Percentiles rank a stretch among this genome's conserved stretches.
These are phyloP conservation scores for Tadarida brasiliensis DNA, from an alignment of 2,797 vertebrate species.

Conservation along the genomic window DNA sequence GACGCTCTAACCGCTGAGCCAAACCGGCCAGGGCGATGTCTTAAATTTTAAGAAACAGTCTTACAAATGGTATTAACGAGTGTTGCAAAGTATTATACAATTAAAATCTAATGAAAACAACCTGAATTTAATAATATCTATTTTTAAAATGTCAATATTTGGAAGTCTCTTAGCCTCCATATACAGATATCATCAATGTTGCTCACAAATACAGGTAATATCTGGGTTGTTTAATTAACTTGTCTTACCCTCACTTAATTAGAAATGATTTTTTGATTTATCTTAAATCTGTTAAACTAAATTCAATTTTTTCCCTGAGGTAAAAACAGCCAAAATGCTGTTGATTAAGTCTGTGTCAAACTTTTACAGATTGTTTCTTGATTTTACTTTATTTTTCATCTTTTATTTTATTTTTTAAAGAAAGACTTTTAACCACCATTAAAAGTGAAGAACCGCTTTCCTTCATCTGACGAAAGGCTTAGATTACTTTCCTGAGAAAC, in stretches of 20 bases:
- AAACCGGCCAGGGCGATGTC: no score
- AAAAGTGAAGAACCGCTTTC: not conserved
- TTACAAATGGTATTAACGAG: not conserved
- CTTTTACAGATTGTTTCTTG: not conserved
- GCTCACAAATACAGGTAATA: not conserved
- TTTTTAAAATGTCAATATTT: conserved; percentile 16
- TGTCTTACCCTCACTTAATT: not conserved
- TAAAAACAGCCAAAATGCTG: not conserved
- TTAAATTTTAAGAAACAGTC: conserved; percentile 10
- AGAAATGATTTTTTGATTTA: not conserved
- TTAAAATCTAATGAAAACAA: conserved; percentile 14
- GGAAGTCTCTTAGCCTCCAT: not conserved
- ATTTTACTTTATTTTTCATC: not conserved
- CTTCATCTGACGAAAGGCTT: not conserved
- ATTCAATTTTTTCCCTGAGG: not conserved
- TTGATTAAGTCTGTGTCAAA: not conserved
- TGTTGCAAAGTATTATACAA: not conserved
- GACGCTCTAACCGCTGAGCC: no score
- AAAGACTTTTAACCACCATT: not conserved
- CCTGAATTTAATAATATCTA: not conserved
- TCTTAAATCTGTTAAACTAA: not conserved
- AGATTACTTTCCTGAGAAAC: not conserved
- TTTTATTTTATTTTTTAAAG: not conserved
- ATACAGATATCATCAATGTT: not conserved
- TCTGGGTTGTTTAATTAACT: not conserved